A percentile compares a stretch with the other conserved stretches of the same genome.
These are phyloP conservation scores for Octodonta nipae DNA, from an alignment of 2,888 invertebrate species.

Conservation along the genomic window DNA sequence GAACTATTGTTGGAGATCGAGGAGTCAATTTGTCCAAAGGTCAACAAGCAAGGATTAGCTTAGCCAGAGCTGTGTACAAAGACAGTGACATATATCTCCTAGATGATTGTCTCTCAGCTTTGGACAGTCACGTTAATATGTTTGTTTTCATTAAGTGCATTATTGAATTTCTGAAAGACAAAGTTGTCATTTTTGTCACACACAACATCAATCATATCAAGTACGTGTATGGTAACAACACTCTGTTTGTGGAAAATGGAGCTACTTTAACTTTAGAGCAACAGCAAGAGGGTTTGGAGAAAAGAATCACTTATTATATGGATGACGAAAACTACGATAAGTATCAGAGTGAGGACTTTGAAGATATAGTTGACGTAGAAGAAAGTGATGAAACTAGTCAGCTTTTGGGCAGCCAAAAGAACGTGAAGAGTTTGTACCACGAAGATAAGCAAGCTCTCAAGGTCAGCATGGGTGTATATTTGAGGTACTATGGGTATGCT, in stretches of 20 bases:
- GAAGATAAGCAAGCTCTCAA: conserved; percentile 23
- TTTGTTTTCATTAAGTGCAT: conserved; percentile 24
- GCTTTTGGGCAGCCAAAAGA: conserved; percentile 5
- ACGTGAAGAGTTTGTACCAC: conserved; percentile 16
- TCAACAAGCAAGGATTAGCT: conserved; percentile 30
- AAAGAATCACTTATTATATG: conserved; percentile 20
- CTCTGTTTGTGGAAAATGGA: conserved; percentile 19
- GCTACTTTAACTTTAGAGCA: conserved; percentile 15
- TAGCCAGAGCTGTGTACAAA: conserved; percentile 25
- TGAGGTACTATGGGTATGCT: conserved; percentile 24
- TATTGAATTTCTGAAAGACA: conserved; percentile 21
- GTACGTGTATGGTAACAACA: conserved; percentile 16
- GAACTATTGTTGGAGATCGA: conserved; percentile 48
- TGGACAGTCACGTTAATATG: conserved; percentile 21
- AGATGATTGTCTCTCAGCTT: conserved; percentile 23
- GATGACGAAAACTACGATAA: conserved; percentile 15
- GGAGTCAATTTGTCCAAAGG: conserved; percentile 51
- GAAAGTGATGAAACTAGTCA: conserved; percentile 11
- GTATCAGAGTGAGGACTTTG: conserved; percentile 13
- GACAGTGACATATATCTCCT: conserved; percentile 25
- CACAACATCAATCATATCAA: conserved; percentile 24
- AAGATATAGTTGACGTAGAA: conserved; percentile 8
- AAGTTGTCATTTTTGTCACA: conserved; percentile 23
- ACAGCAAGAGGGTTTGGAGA: conserved; percentile 18
- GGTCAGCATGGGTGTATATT: conserved; percentile 22